phyloP scores from a whole-genome alignment of 2,113 vertebrate species.

The Lagopus leucura region DNA sequence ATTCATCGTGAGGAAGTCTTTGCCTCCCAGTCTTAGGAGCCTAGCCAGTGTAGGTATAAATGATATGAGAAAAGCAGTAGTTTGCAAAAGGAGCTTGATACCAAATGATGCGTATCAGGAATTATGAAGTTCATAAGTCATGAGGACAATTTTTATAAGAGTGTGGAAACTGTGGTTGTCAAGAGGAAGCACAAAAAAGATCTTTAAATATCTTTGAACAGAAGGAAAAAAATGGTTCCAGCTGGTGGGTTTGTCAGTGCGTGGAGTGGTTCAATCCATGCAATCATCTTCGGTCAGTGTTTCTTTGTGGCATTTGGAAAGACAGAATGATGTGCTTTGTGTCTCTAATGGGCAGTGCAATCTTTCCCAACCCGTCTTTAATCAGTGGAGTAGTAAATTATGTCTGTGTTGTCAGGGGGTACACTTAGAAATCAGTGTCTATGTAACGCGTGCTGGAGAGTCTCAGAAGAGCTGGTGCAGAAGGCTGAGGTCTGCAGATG shows the following conservation, averaged over 20 bases:
- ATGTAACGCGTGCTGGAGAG: not conserved
- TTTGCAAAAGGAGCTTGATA: not conserved
- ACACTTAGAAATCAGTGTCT: constrained; percentile 28
- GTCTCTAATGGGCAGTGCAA: not conserved
- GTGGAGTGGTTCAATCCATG: not conserved
- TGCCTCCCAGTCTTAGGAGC: not conserved
- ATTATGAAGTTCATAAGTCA: not conserved
- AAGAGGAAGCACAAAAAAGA: not conserved
- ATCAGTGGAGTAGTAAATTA: constrained; percentile 32
- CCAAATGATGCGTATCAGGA: not conserved
- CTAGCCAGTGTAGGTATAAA: not conserved
- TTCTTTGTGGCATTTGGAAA: not conserved
- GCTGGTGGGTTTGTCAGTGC: not conserved
- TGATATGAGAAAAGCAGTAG: not conserved
- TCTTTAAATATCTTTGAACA: not conserved
- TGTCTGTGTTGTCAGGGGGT: constrained; percentile 11
- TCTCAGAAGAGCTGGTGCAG: not conserved
- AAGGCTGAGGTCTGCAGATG: constrained; percentile 25
- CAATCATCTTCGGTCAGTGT: not conserved
- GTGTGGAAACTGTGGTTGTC: not conserved
- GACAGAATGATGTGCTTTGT: not conserved
- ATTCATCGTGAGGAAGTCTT: not conserved
- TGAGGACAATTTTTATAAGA: not conserved
- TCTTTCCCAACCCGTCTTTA: not conserved
- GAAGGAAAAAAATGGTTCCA: not conserved